phyloP scores from a whole-genome alignment of 2,113 vertebrate species.

The Myiagra hebetior region DNA sequence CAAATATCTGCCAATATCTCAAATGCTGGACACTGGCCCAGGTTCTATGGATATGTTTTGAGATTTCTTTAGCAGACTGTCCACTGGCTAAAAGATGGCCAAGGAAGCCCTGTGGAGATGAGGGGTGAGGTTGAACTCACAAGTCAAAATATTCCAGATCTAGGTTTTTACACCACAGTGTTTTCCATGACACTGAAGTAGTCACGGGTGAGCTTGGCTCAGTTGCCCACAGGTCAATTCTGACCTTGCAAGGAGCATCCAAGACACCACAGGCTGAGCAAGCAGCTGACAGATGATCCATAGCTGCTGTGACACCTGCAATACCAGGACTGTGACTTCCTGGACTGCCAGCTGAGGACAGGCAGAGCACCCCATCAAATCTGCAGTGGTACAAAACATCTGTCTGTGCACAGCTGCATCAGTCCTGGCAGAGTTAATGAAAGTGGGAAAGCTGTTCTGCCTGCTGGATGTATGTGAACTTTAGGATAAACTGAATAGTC shows the following conservation, averaged over 20 bases:
- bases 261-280: background rate
- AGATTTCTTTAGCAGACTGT: background rate
- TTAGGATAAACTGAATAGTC: background rate
- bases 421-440: background rate
- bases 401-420: background rate
- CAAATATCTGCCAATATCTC: background rate
- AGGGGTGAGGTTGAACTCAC: background rate
- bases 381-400: background rate
- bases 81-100: background rate
- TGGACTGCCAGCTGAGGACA: background rate
- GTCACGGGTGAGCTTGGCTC: background rate
- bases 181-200: background rate
- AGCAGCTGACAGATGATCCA: background rate
- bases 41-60: background rate
- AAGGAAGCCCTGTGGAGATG: background rate
- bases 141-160: background rate
- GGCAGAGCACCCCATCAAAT: background rate
- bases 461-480: background rate
- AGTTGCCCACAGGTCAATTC: rapidly evolving
- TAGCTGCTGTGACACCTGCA: background rate
- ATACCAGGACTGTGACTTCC: background rate
- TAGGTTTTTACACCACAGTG: background rate
- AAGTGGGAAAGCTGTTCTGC: background rate
- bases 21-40: rapidly evolving
- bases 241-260: background rate